Conservation (phyloP, 1,140 invertebrate genomes). For the Aphelenchoides besseyi region DNA sequence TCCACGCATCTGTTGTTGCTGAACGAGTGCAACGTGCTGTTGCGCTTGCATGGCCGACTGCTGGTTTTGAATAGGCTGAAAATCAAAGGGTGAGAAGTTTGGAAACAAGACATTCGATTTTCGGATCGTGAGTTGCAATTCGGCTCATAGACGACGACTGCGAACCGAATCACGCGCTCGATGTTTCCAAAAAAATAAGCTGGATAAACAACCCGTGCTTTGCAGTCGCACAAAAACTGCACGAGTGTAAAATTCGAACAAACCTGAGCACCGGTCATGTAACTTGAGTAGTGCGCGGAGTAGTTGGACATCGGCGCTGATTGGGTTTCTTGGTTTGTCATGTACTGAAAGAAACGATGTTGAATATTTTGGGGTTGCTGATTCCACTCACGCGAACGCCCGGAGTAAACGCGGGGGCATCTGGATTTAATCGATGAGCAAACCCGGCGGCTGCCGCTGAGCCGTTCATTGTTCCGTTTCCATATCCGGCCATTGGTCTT, state of each 20-base stretch:
- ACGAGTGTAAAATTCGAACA: background rate
- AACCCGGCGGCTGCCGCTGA: background rate
- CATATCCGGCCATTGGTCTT: constrained; percentile 2
- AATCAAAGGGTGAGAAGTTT: background rate
- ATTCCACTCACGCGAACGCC: background rate
- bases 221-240: too few relatives aligned
- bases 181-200: background rate
- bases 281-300: background rate
- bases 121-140: too few relatives aligned
- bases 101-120: background rate
- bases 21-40: background rate
- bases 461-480: background rate
- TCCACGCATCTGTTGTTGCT: background rate
- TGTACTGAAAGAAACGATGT: background rate
- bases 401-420: background rate
- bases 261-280: background rate
- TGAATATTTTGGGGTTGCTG: too few relatives aligned
- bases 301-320: background rate
- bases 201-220: background rate
- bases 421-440: background rate
- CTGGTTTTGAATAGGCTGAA: background rate
- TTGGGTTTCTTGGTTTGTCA: background rate
- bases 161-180: background rate
- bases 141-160: too few relatives aligned
- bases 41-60: background rate